Conservation (phyloP, 2,797 vertebrate genomes). For the Enteromius mattozi region DNA sequence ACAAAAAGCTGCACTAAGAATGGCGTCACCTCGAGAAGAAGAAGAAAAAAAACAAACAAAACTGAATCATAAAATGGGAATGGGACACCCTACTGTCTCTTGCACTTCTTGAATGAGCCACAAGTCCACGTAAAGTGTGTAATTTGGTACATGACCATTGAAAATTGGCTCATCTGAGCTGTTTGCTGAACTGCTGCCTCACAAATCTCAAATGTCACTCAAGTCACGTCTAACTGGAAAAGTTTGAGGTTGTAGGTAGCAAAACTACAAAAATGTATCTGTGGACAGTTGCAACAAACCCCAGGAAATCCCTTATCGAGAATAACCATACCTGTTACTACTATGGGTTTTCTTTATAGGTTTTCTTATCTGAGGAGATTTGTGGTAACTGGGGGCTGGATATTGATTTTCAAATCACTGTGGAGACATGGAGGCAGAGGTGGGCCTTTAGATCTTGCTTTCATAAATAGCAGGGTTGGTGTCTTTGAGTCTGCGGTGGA, state of each 20-base stretch:
- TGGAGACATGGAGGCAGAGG: slow-evolving; percentile 2
- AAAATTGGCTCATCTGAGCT: background rate
- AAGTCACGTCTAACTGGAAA: background rate
- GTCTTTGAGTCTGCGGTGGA: slow-evolving; percentile 23
- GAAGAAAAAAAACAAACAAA: background rate
- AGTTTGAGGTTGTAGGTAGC: background rate
- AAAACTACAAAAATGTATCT: background rate
- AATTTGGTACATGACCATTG: background rate
- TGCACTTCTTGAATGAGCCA: background rate
- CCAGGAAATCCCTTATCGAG: background rate
- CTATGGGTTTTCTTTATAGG: background rate
- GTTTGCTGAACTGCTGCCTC: background rate
- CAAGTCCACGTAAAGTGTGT: background rate
- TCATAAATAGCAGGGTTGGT: slow-evolving; percentile 24
- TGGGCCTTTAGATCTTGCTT: slow-evolving; percentile 12
- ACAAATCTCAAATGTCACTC: background rate
- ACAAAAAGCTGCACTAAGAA: background rate
- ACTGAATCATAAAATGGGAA: slow-evolving; percentile 11
- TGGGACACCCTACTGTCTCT: background rate
- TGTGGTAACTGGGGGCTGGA: background rate
- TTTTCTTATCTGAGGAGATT: background rate
- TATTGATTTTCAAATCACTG: slow-evolving; percentile 3
- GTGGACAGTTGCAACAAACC: background rate
- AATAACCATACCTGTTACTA: background rate
- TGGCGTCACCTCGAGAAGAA: background rate